phyloP scores from a whole-genome alignment of 2,888 invertebrate species.

The Galerucella nymphaeae region DNA sequence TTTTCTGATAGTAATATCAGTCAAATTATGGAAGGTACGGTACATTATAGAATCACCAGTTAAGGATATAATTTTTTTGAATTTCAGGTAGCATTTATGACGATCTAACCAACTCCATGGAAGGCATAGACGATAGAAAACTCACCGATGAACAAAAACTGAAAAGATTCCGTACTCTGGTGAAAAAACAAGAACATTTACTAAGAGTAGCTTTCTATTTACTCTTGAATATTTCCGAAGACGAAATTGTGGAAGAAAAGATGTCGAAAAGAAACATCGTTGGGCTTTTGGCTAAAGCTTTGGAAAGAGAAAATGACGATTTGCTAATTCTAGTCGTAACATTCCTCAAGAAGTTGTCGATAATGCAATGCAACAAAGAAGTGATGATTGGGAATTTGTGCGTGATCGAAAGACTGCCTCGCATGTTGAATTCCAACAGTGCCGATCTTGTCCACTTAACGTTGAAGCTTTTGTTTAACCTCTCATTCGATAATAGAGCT shows the following conservation, averaged over 20 bases:
- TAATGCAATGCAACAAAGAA: constrained; percentile 94
- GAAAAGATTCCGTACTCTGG: constrained; percentile 85
- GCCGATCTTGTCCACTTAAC: constrained; percentile 81
- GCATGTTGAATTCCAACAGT: constrained; percentile 76
- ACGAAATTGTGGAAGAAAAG: constrained; percentile 94
- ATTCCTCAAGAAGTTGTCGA: constrained; percentile 94
- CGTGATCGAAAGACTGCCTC: constrained; percentile 85
- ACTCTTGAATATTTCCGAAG: constrained; percentile 94
- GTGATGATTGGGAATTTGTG: constrained; percentile 82
- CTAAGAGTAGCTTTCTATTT: constrained; percentile 92
- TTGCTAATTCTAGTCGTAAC: constrained; percentile 89
- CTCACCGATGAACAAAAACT: constrained; percentile 64
- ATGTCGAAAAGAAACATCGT: constrained; percentile 95
- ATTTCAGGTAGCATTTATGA: constrained; percentile 74
- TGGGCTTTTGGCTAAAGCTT: constrained; percentile 84
- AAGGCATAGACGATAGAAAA: constrained; percentile 62
- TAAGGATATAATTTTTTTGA: constrained; percentile 64
- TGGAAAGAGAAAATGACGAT: constrained; percentile 92
- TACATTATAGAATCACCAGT: background rate
- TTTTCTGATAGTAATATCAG: constrained; percentile 70
- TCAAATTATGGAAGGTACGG: constrained; percentile 38
- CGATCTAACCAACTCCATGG: constrained; percentile 63
- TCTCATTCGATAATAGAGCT: constrained; percentile 92
- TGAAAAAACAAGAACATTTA: constrained; percentile 93
- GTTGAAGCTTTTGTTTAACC: constrained; percentile 90